Evolutionary conservation across 2,888 invertebrate genomes (phyloP).

Genomic region (Sphecodes monilicornis): DNA sequence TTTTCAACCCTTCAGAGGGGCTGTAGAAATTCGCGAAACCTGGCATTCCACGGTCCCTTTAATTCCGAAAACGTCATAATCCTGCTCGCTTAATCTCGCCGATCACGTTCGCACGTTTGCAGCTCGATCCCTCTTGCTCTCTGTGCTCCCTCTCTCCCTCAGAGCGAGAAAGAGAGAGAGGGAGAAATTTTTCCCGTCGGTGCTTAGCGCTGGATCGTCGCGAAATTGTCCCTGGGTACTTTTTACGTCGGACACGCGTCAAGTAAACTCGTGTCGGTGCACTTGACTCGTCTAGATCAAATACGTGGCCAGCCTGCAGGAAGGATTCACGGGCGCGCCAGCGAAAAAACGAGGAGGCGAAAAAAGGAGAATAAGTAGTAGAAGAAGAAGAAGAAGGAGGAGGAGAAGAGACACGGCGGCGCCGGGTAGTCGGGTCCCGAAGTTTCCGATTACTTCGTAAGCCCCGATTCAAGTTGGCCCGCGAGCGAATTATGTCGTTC

Average conservation of each 20-base stretch:
- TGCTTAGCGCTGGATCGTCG: constrained; percentile 28
- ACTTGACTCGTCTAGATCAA: constrained; percentile 40
- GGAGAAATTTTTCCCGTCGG: constrained; percentile 7
- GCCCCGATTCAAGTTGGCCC: constrained; percentile 67
- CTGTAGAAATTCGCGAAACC: background rate
- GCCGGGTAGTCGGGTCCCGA: constrained; percentile 28
- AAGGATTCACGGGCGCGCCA: constrained; percentile 16
- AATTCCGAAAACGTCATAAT: constrained; percentile 20
- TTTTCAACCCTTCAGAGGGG: too few species aligned
- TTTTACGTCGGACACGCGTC: constrained; percentile 33
- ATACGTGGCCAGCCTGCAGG: constrained; percentile 35
- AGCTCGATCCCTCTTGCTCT: background rate
- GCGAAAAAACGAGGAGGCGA: background rate
- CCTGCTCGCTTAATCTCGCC: constrained; percentile 2
- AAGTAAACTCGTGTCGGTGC: constrained; percentile 38
- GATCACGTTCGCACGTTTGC: constrained; percentile 17
- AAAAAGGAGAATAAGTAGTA: background rate
- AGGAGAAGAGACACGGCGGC: background rate
- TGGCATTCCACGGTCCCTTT: constrained; percentile 3
- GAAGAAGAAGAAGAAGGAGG: background rate
- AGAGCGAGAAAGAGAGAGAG: too few species aligned
- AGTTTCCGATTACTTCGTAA: constrained; percentile 68
- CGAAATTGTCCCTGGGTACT: constrained; percentile 25
- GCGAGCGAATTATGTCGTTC: constrained; percentile 65
- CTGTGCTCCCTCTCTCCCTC: background rate